phyloP scores from a whole-genome alignment of 2,113 vertebrate species.

The Neolamprologus hecqui region DNA sequence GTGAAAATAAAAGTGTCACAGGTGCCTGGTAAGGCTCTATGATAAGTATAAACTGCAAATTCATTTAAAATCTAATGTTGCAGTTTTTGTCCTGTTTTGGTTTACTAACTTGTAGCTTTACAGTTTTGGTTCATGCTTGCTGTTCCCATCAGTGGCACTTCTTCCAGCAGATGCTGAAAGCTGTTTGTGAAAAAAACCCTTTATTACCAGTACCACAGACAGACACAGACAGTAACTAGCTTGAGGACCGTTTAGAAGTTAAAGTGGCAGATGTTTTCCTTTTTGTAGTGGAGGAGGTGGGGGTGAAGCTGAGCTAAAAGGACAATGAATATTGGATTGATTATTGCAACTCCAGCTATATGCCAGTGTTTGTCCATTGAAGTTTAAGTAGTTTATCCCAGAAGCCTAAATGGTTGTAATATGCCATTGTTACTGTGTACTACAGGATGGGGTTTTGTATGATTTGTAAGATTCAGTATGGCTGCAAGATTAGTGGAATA shows the following conservation, averaged over 20 bases:
- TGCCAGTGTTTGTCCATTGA: neutral
- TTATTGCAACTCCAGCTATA: neutral
- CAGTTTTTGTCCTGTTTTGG: neutral
- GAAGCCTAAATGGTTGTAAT: neutral
- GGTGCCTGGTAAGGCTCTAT: neutral
- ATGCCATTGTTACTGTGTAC: neutral
- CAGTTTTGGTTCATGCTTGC: neutral
- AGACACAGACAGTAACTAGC: neutral
- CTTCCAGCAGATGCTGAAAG: neutral
- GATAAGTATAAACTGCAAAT: neutral
- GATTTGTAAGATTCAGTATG: neutral
- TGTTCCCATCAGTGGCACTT: neutral
- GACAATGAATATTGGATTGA: neutral
- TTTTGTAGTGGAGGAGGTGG: neutral
- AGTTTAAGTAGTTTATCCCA: neutral
- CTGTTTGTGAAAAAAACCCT: neutral
- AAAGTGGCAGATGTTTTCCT: neutral
- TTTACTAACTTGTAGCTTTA: neutral
- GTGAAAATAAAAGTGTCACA: neutral
- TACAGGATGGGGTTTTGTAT: neutral
- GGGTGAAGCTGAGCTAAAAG: neutral
- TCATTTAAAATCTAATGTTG: neutral
- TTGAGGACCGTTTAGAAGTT: neutral
- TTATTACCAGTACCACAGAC: neutral
- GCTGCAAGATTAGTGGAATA: neutral